Base-by-base conservation (phyloP, 2,888 invertebrate genomes). In the Homarus gammarus region DNA sequence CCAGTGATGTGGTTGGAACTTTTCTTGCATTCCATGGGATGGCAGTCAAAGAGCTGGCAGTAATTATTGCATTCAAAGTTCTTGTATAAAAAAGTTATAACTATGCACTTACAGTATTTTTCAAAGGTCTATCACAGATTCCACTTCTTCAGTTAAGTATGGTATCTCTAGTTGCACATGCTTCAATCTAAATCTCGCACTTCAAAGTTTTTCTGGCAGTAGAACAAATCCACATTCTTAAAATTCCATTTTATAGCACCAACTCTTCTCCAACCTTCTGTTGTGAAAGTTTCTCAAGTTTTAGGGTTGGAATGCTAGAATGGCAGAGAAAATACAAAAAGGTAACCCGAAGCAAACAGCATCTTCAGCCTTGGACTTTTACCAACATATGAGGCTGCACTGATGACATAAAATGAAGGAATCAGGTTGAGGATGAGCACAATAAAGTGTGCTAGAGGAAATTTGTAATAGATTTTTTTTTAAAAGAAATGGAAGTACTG, bases 41-140 rank as follows among this genome's bases (percentile, higher is more conserved):
- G 79, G 88, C 88, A 89, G 82, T 88, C 72, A 84, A 73, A 89
- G 56, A 89, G 77, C 56, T 89, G 88, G 88, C 88, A 89, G 88
- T 89, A 86, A 64, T 89, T 89, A 89, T 89, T 89, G 88, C 88
- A 83, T 88, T 88, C n/a, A 83, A 72, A 75, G 61, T 89, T 78
- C 61, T 73, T 86, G 70, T 70, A 82, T 68, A 82, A 82, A 70
- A 68, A 68, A 82, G 82, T 64, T 61, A 56, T 56, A 79, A 40
- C 70, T 82, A 82, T 82, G n/a, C n/a, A n/a, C n/a, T n/a, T 68
- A 44, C 70, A 82, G 70, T 82, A 40, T 27, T 72, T 84, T 84
- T 77, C 70, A 78, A 77, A 70, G 88, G 84, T 84, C 83, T 89
- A 89, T 89, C 88, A 89, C 88, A 89, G 88, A 79, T 79, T 79